Conservation (phyloP, 1,140 invertebrate genomes). For the Odontomachus brunneus region DNA sequence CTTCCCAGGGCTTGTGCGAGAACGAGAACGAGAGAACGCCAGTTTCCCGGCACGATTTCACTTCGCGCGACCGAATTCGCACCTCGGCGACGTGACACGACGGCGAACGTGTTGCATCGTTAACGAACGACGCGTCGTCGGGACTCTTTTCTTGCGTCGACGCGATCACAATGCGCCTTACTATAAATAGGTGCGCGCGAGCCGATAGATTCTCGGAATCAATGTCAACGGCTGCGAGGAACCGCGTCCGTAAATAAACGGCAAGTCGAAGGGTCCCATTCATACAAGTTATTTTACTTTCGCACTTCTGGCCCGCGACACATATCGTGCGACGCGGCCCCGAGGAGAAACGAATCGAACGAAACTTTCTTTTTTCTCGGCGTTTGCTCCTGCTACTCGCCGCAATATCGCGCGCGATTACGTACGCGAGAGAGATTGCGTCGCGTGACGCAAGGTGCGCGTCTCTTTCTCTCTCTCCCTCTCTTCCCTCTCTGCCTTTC, state of each 20-base stretch:
- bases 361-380: background rate
- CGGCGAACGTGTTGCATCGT: background rate
- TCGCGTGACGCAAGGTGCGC: too few relatives aligned
- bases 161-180: constrained; percentile 59
- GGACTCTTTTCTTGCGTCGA: constrained; percentile 12
- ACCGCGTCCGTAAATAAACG: constrained; percentile 57
- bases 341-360: background rate
- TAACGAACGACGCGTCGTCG: too few relatives aligned
- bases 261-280: constrained; percentile 1
- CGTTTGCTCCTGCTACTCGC: background rate
- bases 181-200: constrained; percentile 66
- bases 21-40: too few relatives aligned
- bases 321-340: too few relatives aligned
- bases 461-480: too few relatives aligned
- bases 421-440: background rate
- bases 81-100: too few relatives aligned
- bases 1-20: background rate
- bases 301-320: background rate
- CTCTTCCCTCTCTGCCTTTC: too few relatives aligned
- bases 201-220: constrained; percentile 66
- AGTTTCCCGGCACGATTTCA: background rate
- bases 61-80: too few relatives aligned
- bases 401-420: background rate
- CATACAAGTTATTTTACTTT: background rate
- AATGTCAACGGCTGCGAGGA: constrained; percentile 69